Evolutionary conservation across 2,113 vertebrate species (phyloP).

Genomic region (Camelus bactrianus): DNA sequence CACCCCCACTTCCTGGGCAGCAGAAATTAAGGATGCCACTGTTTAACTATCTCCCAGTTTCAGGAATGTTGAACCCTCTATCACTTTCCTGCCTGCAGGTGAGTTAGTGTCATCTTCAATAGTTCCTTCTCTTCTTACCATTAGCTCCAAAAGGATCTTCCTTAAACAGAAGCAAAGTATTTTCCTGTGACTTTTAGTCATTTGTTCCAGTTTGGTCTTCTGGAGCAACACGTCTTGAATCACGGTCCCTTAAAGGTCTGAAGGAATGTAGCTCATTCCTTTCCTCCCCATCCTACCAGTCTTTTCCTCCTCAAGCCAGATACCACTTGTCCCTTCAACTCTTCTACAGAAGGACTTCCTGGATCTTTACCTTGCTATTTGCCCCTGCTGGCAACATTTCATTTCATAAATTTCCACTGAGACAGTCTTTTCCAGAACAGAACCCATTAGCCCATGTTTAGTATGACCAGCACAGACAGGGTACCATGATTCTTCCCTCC

Average conservation of each 20-base stretch:
- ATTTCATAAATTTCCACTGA: neutral
- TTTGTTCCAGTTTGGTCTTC: neutral
- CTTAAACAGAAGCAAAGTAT: neutral
- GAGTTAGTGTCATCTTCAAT: neutral
- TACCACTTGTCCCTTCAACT: neutral
- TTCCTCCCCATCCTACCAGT: neutral
- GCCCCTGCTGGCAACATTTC: neutral
- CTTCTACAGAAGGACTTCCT: neutral
- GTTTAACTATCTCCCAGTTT: neutral
- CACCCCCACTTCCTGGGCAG: neutral
- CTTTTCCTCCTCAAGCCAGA: neutral
- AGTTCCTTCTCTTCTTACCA: neutral
- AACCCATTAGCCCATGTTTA: neutral
- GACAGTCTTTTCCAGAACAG: neutral
- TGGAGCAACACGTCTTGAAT: neutral
- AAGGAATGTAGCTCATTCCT: neutral
- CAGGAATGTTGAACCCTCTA: neutral
- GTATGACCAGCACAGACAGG: neutral
- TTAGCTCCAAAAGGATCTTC: neutral
- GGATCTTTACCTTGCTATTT: neutral
- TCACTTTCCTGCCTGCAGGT: neutral
- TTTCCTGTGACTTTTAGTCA: neutral
- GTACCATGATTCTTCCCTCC: neutral
- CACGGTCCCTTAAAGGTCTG: neutral
- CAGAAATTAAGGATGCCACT: neutral